A percentile compares a stretch with the other conserved stretches of the same genome.
These are phyloP conservation scores for Castor canadensis DNA, from an alignment of 2,113 vertebrate species.

Conservation along the genomic window DNA sequence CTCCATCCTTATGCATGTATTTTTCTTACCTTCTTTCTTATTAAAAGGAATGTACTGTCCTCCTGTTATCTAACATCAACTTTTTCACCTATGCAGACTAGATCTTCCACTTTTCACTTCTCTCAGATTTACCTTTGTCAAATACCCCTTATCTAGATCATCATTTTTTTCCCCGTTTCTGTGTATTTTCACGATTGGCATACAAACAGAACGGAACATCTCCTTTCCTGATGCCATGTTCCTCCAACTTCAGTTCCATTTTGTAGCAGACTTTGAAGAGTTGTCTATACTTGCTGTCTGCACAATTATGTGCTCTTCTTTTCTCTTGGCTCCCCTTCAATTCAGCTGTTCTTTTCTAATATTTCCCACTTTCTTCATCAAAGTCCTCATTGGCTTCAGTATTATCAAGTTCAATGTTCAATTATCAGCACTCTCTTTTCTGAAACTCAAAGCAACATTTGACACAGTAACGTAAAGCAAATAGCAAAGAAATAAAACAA, in stretches of 20 bases:
- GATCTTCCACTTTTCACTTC: not conserved
- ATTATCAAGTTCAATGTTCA: not conserved
- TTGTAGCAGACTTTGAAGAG: not conserved
- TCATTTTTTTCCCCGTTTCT: not conserved
- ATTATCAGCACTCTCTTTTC: not conserved
- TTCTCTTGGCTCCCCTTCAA: not conserved
- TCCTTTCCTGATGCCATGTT: not conserved
- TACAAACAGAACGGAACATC: not conserved
- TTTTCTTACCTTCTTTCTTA: not conserved
- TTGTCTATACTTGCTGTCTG: not conserved
- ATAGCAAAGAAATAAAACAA: not conserved
- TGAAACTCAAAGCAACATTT: not conserved
- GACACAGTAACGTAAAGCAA: not conserved
- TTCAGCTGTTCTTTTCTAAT: not conserved
- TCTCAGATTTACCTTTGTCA: not conserved
- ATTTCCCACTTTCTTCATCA: not conserved
- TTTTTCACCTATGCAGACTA: not conserved
- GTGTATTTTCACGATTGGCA: not conserved
- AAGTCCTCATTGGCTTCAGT: not conserved
- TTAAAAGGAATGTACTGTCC: not conserved
- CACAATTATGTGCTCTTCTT: not conserved
- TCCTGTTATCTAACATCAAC: not conserved
- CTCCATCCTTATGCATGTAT: not conserved
- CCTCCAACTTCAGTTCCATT: not conserved
- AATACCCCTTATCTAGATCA: not conserved